Base-by-base conservation (phyloP, 2,888 invertebrate genomes). In the Orchesella flavescens region DNA sequence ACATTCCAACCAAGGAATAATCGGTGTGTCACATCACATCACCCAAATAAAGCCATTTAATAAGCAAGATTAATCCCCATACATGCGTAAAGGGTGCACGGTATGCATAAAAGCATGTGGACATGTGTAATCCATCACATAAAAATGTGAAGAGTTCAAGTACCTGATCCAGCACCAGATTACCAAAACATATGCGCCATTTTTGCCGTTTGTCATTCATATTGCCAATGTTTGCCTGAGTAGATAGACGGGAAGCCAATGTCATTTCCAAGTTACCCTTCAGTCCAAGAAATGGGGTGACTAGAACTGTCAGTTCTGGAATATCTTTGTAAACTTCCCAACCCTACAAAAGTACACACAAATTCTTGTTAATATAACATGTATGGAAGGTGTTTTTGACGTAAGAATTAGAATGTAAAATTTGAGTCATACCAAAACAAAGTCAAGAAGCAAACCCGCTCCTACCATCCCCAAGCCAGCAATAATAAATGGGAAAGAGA, bases 201-300 rank as follows among this genome's bases (percentile, higher is more conserved):
- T 93, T 92, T 88, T 94, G 93, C 88, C 92, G 92, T 10, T 92
- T 90, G 43, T 93, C 92, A 89, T 95, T 94, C 93, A 95, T 94
- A 89, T 94, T 93, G 44, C 95, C 95, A 85, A 95, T 91, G 90
- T 95, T 94, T n/a, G 94, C 84, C 71, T 96, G 95, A 15, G 97
- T 97, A 15, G 97, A 97, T 4, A 97, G 92, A 77, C 97, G 92
- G 63, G 97, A 96, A 19, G 97, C 97, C 89, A 97, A 91, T 24
- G 97, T 97, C 97, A 97, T 97, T 91, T 77, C 77, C 77, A 77
- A 83, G 78, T 89, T 94, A 84, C 97, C 97, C 91, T 97, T 97
- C 19, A 97, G 92, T 12, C 97, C 97, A 81, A 97, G 91, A 63
- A 97, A 92, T 13, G 97, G 96, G 77, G 97, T 97, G 68, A 97